A percentile compares a stretch with the other conserved stretches of the same genome.
Conservation (phyloP, 2,888 invertebrate species). For the Sclerodermus sp. region DNA sequence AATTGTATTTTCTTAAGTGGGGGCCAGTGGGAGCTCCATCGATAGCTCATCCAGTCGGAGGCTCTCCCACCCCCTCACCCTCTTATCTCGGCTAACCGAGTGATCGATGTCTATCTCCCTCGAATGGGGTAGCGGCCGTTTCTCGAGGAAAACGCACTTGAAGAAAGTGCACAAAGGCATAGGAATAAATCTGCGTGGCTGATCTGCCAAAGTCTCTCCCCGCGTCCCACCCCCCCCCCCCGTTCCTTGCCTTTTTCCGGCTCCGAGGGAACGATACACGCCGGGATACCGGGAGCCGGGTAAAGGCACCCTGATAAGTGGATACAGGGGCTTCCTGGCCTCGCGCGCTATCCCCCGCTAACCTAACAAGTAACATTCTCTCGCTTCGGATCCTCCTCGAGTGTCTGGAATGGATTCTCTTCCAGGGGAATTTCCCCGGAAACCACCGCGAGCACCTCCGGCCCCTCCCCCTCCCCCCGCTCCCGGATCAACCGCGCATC, state of each 20-base stretch:
- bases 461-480: no score
- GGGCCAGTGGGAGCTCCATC: conserved; percentile 33
- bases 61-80: no score
- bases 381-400: no score
- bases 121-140: conserved; percentile 12
- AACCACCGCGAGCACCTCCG: no score
- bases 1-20: conserved; percentile 44
- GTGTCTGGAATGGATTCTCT: no score
- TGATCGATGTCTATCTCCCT: conserved; percentile 43
- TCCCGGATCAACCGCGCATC: no score
- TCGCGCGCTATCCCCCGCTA: no score
- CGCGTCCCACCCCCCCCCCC: conserved; percentile 9
- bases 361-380: no score
- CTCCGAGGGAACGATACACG: conserved; percentile 5
- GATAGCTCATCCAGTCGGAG: conserved; percentile 36
- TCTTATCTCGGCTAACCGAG: conserved; percentile 43
- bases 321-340: no score
- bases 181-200: conserved; percentile 40
- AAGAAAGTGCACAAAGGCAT: conserved; percentile 19
- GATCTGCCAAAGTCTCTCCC: conserved; percentile 32
- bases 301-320: neutral
- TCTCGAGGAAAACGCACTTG: conserved; percentile 15
- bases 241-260: conserved; percentile 12
- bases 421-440: no score
- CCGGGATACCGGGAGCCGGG: neutral